phyloP scores from a whole-genome alignment of 2,797 vertebrate species.

The Pseudotriccus pelzelni region DNA sequence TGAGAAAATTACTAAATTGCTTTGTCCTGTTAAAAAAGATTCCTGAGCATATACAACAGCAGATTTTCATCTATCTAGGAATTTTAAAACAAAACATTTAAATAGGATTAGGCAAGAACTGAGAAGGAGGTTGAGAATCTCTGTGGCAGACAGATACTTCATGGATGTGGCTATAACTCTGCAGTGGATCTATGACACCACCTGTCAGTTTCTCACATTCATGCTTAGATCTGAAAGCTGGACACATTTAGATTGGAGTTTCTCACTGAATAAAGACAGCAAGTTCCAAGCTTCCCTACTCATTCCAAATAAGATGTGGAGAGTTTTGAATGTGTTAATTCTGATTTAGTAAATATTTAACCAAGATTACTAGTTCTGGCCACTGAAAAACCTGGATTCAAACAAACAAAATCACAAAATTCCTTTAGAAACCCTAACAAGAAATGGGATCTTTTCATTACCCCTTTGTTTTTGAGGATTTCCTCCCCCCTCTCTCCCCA shows the following conservation, averaged over 20 bases:
- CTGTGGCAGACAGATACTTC: neutral
- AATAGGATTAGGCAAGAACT: neutral
- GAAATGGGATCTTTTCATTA: neutral
- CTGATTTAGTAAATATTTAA: neutral
- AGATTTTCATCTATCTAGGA: neutral
- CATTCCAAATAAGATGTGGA: neutral
- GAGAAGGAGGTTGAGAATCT: neutral
- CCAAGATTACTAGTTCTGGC: neutral
- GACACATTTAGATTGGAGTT: neutral
- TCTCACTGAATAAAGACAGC: neutral
- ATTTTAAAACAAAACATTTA: neutral
- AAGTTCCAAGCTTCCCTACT: neutral
- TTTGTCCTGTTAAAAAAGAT: neutral
- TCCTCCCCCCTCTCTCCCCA: fast-evolving
- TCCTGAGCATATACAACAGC: neutral
- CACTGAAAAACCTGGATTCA: neutral
- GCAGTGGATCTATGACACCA: neutral
- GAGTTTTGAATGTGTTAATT: neutral
- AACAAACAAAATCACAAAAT: neutral
- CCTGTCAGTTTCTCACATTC: neutral
- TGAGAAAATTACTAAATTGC: neutral
- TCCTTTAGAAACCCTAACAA: neutral
- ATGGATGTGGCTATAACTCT: neutral
- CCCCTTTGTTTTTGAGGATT: neutral
- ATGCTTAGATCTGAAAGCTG: neutral